Base-by-base conservation (phyloP, 92 coral and sea anemone genomes). In the Pocillopora meandrina region DNA sequence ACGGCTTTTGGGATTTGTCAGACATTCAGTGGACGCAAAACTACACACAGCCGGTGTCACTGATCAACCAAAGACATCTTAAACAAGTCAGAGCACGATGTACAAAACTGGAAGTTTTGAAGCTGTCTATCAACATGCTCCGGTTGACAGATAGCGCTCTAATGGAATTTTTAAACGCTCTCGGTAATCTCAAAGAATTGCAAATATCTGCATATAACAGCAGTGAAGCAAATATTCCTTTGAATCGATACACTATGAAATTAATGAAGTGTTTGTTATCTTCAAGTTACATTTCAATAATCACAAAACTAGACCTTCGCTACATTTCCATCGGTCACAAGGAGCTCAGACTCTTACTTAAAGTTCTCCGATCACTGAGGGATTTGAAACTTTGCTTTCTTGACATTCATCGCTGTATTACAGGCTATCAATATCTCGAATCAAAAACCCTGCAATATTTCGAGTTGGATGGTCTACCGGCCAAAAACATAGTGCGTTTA, bases 1-100 rank as follows among this genome's bases (percentile, higher is more conserved):
- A 82, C n/a, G 79, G 86, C 16, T 82, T 82, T 56, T 61, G 86
- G 86, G 86, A 82, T 62, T 74, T 82, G 79, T 61, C 86, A 49
- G 60, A 82, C 57, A 74, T 74, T 21, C 42, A 61, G 61, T 63
- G 86, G 86, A 82, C 65, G 23, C 86, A 82, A 47, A 59, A 23
- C 31, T 82, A 26, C 64, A 19, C 31, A 17, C 86, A 73, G 11
- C 80, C 79, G 7, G 78, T 73, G 31, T 82, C 86, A 1, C 74
- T 82, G 35, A 82, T 82, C 65, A 82, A 63, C 56, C 79, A 21
- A 47, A 72, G 80, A 10, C 86, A 82, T 55, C 86, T 82, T 61
- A 79, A 82, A 31, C 64, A 72, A 10, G 71, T 82, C 55, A 72
- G 49, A 52, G 56, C 2, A 61, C 73, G 78, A 9, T 82, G 17